Evolutionary conservation across 2,113 vertebrate species (phyloP), one percentile per base, ranked within the genome.

Genomic region (Ornithorhynchus anatinus): DNA sequence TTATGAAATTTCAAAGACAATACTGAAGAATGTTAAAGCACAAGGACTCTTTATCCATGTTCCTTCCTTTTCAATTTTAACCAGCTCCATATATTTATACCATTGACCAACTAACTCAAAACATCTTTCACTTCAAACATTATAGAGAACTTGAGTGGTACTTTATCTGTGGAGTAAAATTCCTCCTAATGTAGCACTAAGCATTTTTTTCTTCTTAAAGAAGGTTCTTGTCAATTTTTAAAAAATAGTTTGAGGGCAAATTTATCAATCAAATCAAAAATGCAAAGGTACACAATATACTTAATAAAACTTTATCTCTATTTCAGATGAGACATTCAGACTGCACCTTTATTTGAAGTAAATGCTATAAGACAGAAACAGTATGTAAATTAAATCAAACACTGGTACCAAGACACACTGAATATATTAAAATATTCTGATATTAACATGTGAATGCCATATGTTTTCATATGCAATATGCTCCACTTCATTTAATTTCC

Each of bases 1-100:
- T 88, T 85, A 78, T 80, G 23, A 57, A 40, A 27, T 58, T 32
- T 51, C 11, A 71, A 81, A 81, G 60, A 66, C 66, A 56, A 53
- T 22, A 80, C 27, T 36, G 76, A 84, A 88, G 72, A 7, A 43
- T 48, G 37, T 77, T 9, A 54, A 59, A 63, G 36, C 12, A 27
- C 5, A 20, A 19, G 3, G 2, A 45, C 15, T 33, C 13, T 10
- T 33, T 8, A 23, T 8, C 20, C 4, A 1, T 10, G 15, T 44
- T n/a, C 11, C 23, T 59, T 20, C 25, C 14, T 45, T 65, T 75
- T 52, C 31, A 10, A 25, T 27, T 7, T 27, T 12, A n/a, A n/a
- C n/a, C n/a, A n/a, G n/a, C n/a, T n/a, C n/a, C n/a, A n/a, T n/a
- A n/a, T n/a, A n/a, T n/a, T n/a, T 45, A 64, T 51, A 1, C 51